Base-by-base conservation (phyloP, 1,140 invertebrate species). In the Anastrepha ludens region DNA sequence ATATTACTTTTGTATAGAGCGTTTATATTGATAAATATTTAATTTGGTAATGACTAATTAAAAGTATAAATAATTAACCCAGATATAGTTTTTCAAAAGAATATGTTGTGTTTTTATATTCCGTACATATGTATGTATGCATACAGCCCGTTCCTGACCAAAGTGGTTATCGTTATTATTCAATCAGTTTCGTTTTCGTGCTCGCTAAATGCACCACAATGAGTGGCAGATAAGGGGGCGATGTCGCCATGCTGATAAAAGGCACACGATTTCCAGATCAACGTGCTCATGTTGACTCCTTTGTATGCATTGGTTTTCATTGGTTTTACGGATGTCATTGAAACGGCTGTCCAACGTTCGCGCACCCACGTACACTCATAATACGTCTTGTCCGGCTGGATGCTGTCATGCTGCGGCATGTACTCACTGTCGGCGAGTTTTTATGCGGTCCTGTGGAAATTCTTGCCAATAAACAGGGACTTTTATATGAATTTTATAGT, bases 341-440 rank as follows among this genome's bases (percentile, higher is more conserved):
- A 81, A 29, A 55, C 55, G 47, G 17, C 47, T 67, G 64, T 67
- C 64, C 29, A 67, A 8, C 64, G 7, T 7, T 9, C 29, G 64
- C n/a, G 50, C 74, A 81, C 74, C 74, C 74, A 81, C 74, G 74
- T 74, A 17, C 67, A 47, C 41, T 74, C 67, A 74, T 74, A 74
- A 67, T 67, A n/a, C 39, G 29, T n/a, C 3, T 50, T 50, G 44
- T 50, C 20, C 74, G 20, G 29, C 15, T 1, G n/a, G 8, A 11
- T 81, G 39, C 20, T 81, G 74, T 29, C 47, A 81, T 20, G n/a
- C 17, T 47, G 17, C 17, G 74, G 44, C n/a, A 6, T n/a, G n/a
- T n/a, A n/a, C n/a, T n/a, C n/a, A 20, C 17, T 78, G 9, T 6
- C 9, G 7, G n/a, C 44, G 44, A 47, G 65, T 29, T 11, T 74